Evolutionary conservation across 2,888 invertebrate species (phyloP), one percentile per base, ranked within the genome.

Genomic region (Aradus depressus): DNA sequence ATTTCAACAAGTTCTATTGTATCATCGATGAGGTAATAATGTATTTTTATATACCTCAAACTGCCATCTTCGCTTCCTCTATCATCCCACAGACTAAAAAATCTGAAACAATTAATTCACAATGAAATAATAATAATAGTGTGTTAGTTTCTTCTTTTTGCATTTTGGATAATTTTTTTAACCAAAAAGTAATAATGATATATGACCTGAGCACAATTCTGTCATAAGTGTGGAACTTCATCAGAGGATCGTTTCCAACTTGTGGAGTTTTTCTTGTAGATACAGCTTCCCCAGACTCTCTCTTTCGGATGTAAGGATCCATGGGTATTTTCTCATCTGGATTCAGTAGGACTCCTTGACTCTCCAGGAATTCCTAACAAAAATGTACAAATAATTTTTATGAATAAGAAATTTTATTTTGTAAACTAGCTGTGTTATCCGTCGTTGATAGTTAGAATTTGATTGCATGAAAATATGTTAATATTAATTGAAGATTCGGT

Each of bases 21-120:
- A 64, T 90, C 86, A 63, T 91, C 88, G 47, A 80, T 78, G 19
- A 91, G 70, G 66, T 82, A 88, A 67, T 87, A 91, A 62, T 80
- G 71, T 50, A 92, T 67, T 61, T n/a, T n/a, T n/a, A n/a, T n/a
- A n/a, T n/a, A n/a, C n/a, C n/a, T n/a, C n/a, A n/a, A n/a, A n/a
- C n/a, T n/a, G n/a, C n/a, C n/a, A n/a, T n/a, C n/a, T n/a, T n/a
- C n/a, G n/a, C n/a, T n/a, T n/a, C n/a, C n/a, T n/a, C n/a, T n/a
- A n/a, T n/a, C n/a, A n/a, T n/a, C n/a, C n/a, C n/a, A n/a, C n/a
- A n/a, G n/a, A n/a, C n/a, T n/a, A n/a, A n/a, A n/a, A n/a, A n/a
- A n/a, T n/a, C n/a, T n/a, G n/a, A n/a, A n/a, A n/a, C n/a, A n/a
- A n/a, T n/a, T n/a, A n/a, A n/a, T n/a, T n/a, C n/a, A n/a, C n/a